Percentiles rank a stretch among this genome's conserved stretches.
Evolutionary conservation across 1,140 invertebrate species (phyloP).

Genomic region (Hermetia illucens): DNA sequence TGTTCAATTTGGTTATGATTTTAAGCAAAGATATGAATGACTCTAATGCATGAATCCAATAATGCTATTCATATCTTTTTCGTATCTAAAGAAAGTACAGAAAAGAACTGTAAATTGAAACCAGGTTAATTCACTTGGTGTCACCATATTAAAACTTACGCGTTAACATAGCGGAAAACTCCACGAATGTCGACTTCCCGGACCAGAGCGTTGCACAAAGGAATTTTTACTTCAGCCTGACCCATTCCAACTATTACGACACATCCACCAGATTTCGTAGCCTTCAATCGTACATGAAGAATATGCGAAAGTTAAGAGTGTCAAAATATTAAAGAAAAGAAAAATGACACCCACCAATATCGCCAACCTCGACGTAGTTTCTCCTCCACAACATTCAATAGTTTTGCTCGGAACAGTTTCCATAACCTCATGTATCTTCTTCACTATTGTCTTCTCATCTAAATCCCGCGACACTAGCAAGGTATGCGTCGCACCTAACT

Average conservation of each 20-base stretch:
- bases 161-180: conserved; percentile 76
- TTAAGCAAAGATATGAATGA: too few species aligned
- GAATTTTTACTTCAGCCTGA: conserved; percentile 54
- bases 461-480: conserved; percentile 39
- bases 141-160: conserved; percentile 36
- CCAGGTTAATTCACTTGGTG: too few species aligned
- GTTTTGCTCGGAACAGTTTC: conserved; percentile 54
- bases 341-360: conserved; percentile 25
- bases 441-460: conserved; percentile 40
- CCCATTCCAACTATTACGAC: conserved; percentile 46
- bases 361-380: conserved; percentile 53
- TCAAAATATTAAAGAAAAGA: conserved; percentile 18
- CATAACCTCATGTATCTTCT: conserved; percentile 43
- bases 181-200: conserved; percentile 79
- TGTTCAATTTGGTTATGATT: too few species aligned
- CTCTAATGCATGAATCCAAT: too few species aligned
- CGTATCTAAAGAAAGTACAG: too few species aligned
- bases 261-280: background rate
- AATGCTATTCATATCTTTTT: too few species aligned
- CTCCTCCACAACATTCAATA: conserved; percentile 73
- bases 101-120: too few species aligned
- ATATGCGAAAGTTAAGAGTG: conserved; percentile 66
- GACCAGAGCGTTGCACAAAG: conserved; percentile 55
- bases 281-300: conserved; percentile 55
- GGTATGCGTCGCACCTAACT: conserved; percentile 59